Evolutionary conservation across 1,140 invertebrate species (phyloP), one percentile per base, ranked within the genome.

Genomic region (Drosophila yakuba): DNA sequence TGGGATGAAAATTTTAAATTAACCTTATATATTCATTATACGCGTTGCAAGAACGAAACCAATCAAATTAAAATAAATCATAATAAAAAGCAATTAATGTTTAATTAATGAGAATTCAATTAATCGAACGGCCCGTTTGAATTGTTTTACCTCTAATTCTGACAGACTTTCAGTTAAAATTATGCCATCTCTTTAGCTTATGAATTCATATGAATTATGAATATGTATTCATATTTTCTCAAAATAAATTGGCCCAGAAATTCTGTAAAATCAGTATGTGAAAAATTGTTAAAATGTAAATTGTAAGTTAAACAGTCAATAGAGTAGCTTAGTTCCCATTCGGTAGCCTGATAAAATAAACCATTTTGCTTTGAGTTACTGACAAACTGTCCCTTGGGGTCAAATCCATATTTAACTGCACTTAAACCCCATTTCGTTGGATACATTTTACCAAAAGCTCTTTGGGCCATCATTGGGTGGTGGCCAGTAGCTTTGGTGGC

Each of bases 71-170:
- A 73, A 61, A 73, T 52, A 73, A 50, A 73, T 69, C 67, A 71
- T 41, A 36, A 54, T 38, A 17, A 7, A 55, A 41, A 59, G 48
- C 41, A 75, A 56, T 32, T 23, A 36, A 45, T 39, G 25, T n/a
- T 25, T 68, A 68, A 60, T 68, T 78, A 67, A 84, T 71, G 59
- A 59, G 74, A 71, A 71, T 62, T 63, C 58, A 75, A 71, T 54
- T 69, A 47, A 83, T 76, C 69, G 45, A 67, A 45, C 52, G 60
- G 52, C 47, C 41, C 63, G 32, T 66, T 59, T 68, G 15, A 52
- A 52, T 4, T 12, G 50, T 35, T 51, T 51, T 2, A 6, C n/a
- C 25, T 7, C 32, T 32, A 32, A 10, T 32, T 32, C 32, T 8
- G 8, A 32, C 8, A 32, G 32, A 8, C 32, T 10, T 32, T 32